phyloP scores from a whole-genome alignment of 1,140 invertebrate genomes.

The Trichomalopsis sarcophagae region DNA sequence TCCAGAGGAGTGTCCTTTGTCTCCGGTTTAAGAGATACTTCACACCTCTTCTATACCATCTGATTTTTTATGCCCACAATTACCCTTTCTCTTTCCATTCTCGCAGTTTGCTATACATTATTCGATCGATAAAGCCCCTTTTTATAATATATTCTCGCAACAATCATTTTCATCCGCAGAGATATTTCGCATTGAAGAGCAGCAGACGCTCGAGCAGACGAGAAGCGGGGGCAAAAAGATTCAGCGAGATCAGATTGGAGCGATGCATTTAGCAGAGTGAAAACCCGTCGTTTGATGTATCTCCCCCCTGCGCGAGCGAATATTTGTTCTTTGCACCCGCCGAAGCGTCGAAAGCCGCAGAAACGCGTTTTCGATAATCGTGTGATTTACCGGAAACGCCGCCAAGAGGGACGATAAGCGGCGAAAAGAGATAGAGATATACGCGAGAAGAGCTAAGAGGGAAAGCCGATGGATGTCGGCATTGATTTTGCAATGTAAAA shows the following conservation, averaged over 20 bases:
- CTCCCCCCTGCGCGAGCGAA: background rate
- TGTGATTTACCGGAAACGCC: slow-evolving; percentile 68
- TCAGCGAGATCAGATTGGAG: background rate
- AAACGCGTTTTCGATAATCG: slow-evolving; percentile 73
- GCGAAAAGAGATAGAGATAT: slow-evolving; percentile 56
- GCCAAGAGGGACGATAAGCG: slow-evolving; percentile 50
- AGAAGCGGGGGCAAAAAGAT: background rate
- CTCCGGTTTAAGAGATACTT: background rate
- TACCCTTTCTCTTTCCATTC: background rate
- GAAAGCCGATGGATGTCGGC: slow-evolving; percentile 63
- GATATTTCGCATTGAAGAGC: background rate
- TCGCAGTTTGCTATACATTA: background rate
- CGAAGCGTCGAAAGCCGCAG: slow-evolving; percentile 27
- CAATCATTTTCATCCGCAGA: background rate
- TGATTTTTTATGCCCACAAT: background rate
- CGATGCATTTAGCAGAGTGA: slow-evolving; percentile 31
- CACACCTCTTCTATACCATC: background rate
- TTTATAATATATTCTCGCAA: background rate
- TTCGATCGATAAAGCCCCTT: background rate
- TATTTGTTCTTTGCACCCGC: slow-evolving; percentile 23
- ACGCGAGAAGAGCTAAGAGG: slow-evolving; percentile 57
- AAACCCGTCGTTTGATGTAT: slow-evolving; percentile 22
- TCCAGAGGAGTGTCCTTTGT: background rate
- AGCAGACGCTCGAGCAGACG: too few relatives aligned
- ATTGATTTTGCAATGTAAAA: slow-evolving; percentile 76